phyloP scores from a whole-genome alignment of 2,888 invertebrate genomes.

The Megaustenia siamemsis region DNA sequence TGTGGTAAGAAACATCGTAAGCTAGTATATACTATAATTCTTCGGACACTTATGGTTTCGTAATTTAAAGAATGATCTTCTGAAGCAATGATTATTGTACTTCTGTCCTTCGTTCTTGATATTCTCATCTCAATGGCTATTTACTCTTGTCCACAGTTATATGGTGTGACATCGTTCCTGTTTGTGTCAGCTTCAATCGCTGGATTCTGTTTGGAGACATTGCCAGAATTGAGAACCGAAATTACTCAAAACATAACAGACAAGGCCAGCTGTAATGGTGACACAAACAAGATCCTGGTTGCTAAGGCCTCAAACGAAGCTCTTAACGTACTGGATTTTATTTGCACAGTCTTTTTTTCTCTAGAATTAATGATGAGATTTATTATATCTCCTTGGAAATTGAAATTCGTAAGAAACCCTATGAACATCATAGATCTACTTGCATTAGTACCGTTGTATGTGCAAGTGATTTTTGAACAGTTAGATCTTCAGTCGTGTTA shows the following conservation, averaged over 20 bases:
- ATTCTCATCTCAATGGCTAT: too few species aligned
- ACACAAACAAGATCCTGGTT: slow-evolving; percentile 43
- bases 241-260: slow-evolving; percentile 25
- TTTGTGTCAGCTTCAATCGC: slow-evolving; percentile 78
- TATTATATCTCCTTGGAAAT: slow-evolving; percentile 73
- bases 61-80: too few species aligned
- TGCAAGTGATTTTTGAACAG: slow-evolving; percentile 75
- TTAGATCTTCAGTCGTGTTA: slow-evolving; percentile 72
- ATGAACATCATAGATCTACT: slow-evolving; percentile 79
- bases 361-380: slow-evolving; percentile 76
- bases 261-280: slow-evolving; percentile 48
- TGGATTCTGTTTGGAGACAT: slow-evolving; percentile 78
- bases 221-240: slow-evolving; percentile 68
- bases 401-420: slow-evolving; percentile 70
- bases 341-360: slow-evolving; percentile 78
- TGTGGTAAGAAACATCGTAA: too few species aligned
- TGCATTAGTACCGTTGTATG: slow-evolving; percentile 78
- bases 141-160: slow-evolving; percentile 60
- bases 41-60: too few species aligned
- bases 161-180: slow-evolving; percentile 77
- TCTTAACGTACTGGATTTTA: slow-evolving; percentile 74
- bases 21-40: too few species aligned
- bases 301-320: slow-evolving; percentile 65
- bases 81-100: neutral
- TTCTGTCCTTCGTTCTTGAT: too few species aligned